These are phyloP conservation scores for Meda fulgida DNA, from an alignment of 2,797 vertebrate genomes.

Conservation along the genomic window DNA sequence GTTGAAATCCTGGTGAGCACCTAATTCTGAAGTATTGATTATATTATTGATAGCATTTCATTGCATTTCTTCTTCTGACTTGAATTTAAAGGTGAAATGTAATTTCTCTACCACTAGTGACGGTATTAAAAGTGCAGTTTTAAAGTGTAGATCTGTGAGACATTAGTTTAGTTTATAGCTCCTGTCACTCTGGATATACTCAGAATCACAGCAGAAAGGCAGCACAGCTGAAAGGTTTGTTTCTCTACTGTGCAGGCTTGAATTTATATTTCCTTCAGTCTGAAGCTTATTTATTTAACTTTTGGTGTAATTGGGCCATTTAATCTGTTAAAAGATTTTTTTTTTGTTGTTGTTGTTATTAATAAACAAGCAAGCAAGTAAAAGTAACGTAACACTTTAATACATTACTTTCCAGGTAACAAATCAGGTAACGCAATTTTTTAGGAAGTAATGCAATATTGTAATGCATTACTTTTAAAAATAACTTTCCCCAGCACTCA, in stretches of 20 bases:
- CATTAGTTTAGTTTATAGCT: not conserved
- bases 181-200: not conserved
- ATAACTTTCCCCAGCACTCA: not conserved
- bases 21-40: not conserved
- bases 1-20: not conserved
- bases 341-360: too few relatives aligned
- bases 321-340: not conserved
- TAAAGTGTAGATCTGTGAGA: not conserved
- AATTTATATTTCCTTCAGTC: not conserved
- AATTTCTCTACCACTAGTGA: not conserved
- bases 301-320: not conserved
- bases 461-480: not conserved
- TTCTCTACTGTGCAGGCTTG: not conserved
- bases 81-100: not conserved
- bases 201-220: not conserved
- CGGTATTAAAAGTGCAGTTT: not conserved
- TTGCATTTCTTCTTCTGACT: not conserved
- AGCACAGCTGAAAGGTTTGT: not conserved
- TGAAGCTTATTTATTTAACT: not conserved
- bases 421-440: too few relatives aligned
- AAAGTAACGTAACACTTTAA: not conserved
- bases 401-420: not conserved
- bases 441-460: not conserved
- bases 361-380: not conserved
- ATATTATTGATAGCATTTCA: not conserved